Conservation (phyloP, 2,888 invertebrate species). For the Coenonympha glycerion region DNA sequence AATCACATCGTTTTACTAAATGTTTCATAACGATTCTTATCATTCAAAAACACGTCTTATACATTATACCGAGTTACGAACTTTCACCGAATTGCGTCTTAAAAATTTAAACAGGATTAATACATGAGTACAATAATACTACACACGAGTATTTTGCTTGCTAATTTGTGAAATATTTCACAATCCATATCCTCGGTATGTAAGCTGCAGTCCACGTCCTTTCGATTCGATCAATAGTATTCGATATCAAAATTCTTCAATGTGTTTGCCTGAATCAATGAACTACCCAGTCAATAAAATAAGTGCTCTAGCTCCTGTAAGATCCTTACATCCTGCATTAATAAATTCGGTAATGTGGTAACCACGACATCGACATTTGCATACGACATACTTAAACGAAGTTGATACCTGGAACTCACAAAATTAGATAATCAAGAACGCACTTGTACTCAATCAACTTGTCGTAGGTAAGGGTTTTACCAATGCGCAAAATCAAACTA, state of each 20-base stretch:
- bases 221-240: too few relatives aligned
- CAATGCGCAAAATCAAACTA: slow-evolving; percentile 13
- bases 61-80: not conserved
- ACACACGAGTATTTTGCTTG: too few relatives aligned
- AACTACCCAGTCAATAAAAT: not conserved
- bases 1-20: too few relatives aligned
- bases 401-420: slow-evolving; percentile 17
- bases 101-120: not conserved
- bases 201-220: not conserved
- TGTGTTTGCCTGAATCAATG: too few relatives aligned
- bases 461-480: slow-evolving; percentile 21
- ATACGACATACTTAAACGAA: not conserved
- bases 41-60: not conserved
- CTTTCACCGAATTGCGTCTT: slow-evolving; percentile 5
- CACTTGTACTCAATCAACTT: slow-evolving; percentile 22
- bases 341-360: not conserved
- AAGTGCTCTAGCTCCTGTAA: not conserved
- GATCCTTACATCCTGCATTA: not conserved
- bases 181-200: not conserved
- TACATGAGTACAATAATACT: not conserved
- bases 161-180: not conserved
- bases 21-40: not conserved
- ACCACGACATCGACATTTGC: not conserved
- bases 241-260: slow-evolving; percentile 1
- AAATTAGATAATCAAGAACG: slow-evolving; percentile 26